These are phyloP conservation scores for Conops quadrifasciatus DNA, from an alignment of 2,888 invertebrate species.

Conservation along the genomic window DNA sequence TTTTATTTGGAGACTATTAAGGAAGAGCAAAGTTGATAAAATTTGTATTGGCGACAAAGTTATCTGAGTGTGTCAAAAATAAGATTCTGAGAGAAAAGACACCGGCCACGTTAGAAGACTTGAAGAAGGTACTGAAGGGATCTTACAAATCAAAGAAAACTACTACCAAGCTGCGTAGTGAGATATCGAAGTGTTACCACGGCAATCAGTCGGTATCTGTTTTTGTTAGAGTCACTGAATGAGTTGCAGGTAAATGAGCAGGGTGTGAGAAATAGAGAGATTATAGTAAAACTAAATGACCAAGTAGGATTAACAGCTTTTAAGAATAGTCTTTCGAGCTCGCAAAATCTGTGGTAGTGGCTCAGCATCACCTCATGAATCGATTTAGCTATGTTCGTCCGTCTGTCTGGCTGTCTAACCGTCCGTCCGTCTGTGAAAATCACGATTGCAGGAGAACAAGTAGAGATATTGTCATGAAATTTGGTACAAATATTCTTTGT, in stretches of 20 bases:
- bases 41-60: slow-evolving; percentile 4
- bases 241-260: background rate
- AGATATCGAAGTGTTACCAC: background rate
- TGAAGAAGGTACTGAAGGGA: background rate
- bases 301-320: slow-evolving; percentile 1
- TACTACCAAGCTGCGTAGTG: background rate
- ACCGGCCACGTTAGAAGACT: background rate
- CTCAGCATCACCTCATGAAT: no score
- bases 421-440: no score
- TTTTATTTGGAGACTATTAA: slow-evolving; percentile 19
- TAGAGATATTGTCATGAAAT: no score
- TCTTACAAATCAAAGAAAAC: background rate
- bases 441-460: no score
- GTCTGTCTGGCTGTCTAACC: no score
- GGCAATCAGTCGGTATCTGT: background rate
- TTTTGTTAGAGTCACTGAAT: background rate
- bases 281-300: slow-evolving; percentile 4
- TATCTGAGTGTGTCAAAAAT: slow-evolving; percentile 12
- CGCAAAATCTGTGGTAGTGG: no score
- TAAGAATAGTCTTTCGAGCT: background rate
- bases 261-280: background rate
- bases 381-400: no score
- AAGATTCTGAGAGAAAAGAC: background rate
- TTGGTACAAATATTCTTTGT: no score
- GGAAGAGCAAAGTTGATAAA: background rate